A percentile compares a stretch with the other conserved stretches of the same genome.
Conservation (phyloP, 2,888 invertebrate genomes). For the Apodemia hepburni region DNA sequence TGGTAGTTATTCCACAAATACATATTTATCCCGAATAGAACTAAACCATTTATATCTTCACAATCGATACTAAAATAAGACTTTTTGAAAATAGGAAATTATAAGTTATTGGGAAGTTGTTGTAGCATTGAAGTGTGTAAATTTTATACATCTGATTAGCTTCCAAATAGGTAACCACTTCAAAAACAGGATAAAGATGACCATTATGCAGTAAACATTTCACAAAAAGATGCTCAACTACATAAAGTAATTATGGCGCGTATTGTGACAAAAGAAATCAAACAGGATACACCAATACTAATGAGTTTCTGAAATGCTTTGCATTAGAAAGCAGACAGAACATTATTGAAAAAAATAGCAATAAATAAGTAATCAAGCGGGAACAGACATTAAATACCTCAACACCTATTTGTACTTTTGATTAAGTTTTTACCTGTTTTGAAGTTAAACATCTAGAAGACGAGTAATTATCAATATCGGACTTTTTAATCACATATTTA, state of each 20-base stretch:
- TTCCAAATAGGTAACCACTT: not conserved
- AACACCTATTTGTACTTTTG: not conserved
- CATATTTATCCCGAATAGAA: not conserved
- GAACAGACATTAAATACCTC: not conserved
- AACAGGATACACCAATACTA: not conserved
- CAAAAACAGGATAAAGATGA: not conserved
- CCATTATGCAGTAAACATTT: not conserved
- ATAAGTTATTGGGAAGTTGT: not conserved
- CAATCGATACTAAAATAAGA: not conserved
- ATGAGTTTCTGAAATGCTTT: not conserved
- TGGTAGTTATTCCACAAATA: not conserved
- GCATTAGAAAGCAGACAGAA: not conserved
- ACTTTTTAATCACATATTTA: not conserved
- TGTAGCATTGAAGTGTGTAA: not conserved
- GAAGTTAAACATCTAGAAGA: not conserved
- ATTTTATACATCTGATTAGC: no score
- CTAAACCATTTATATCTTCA: not conserved
- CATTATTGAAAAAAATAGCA: not conserved
- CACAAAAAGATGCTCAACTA: not conserved
- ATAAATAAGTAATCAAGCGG: not conserved
- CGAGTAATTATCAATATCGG: not conserved
- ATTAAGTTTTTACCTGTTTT: not conserved
- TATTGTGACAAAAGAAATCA: not conserved
- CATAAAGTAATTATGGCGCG: not conserved
- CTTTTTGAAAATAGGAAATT: not conserved